Percentiles rank a stretch among this genome's conserved stretches.
Evolutionary conservation across 1,140 invertebrate genomes (phyloP).

Genomic region (Bombus superbus): DNA sequence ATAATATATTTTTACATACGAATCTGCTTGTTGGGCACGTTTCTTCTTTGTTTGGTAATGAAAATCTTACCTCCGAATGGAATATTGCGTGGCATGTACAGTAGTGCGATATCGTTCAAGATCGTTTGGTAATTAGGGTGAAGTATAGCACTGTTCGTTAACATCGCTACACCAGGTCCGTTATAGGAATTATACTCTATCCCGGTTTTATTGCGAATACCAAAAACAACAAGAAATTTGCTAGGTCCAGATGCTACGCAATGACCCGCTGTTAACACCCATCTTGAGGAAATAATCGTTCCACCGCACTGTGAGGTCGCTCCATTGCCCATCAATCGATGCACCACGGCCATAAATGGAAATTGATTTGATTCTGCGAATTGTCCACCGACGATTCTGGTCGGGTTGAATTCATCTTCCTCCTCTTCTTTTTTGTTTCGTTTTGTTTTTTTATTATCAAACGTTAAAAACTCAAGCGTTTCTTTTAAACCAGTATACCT

Average conservation of each 20-base stretch:
- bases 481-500: neutral
- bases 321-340: conserved; percentile 29
- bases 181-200: conserved; percentile 38
- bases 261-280: conserved; percentile 63
- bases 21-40: neutral
- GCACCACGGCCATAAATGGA: conserved; percentile 60
- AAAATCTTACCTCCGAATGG: conserved; percentile 51
- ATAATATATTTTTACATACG: neutral
- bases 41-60: neutral
- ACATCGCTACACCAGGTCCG: conserved; percentile 52
- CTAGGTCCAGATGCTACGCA: conserved; percentile 22
- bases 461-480: too few species aligned
- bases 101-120: conserved; percentile 53
- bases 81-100: conserved; percentile 60
- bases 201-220: conserved; percentile 42
- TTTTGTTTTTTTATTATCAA: neutral
- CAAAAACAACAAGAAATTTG: conserved; percentile 52
- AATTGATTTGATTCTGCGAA: conserved; percentile 48
- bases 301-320: conserved; percentile 51
- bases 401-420: neutral
- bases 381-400: conserved; percentile 46
- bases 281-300: conserved; percentile 54
- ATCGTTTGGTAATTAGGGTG: conserved; percentile 38
- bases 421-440: neutral
- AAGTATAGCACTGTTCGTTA: conserved; percentile 6